Evolutionary conservation across 2,113 vertebrate species (phyloP).

Genomic region (Bagarius yarrelli): DNA sequence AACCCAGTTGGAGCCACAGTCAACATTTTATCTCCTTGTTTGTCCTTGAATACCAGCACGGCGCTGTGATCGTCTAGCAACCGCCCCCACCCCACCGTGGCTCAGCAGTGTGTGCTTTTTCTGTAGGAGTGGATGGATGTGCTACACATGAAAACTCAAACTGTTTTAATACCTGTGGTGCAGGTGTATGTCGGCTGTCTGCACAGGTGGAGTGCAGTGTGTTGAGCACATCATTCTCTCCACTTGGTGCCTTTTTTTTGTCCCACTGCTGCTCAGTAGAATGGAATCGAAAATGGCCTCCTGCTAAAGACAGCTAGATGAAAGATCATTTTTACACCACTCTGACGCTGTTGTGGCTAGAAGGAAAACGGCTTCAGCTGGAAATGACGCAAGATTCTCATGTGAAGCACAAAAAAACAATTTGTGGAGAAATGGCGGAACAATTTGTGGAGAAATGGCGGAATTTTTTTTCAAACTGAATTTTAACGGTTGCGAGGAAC

Average conservation of each 20-base stretch:
- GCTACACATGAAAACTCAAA: background rate
- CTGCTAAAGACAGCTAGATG: constrained; percentile 6
- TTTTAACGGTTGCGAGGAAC: no score
- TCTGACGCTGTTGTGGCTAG: no score
- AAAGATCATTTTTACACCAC: background rate
- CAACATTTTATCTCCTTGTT: constrained; percentile 27
- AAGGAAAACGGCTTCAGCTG: no score
- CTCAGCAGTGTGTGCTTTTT: background rate
- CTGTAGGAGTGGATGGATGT: constrained; percentile 22
- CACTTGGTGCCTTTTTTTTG: constrained; percentile 40
- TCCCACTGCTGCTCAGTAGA: constrained; percentile 12
- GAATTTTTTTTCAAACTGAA: no score
- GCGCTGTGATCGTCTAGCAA: background rate
- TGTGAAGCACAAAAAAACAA: no score
- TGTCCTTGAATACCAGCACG: constrained; percentile 28
- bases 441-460: no score
- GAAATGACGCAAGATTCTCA: no score
- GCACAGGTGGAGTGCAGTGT: constrained; percentile 35
- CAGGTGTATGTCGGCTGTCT: constrained; percentile 24
- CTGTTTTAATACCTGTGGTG: constrained; percentile 23
- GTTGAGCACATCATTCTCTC: constrained; percentile 10
- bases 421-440: no score
- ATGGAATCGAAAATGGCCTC: constrained; percentile 13
- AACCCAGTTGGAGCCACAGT: background rate
- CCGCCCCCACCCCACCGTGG: background rate